These are phyloP conservation scores for Hemicentrotus pulcherrimus DNA, from an alignment of 35 echinoderm and acorn worm species.

Conservation along the genomic window DNA sequence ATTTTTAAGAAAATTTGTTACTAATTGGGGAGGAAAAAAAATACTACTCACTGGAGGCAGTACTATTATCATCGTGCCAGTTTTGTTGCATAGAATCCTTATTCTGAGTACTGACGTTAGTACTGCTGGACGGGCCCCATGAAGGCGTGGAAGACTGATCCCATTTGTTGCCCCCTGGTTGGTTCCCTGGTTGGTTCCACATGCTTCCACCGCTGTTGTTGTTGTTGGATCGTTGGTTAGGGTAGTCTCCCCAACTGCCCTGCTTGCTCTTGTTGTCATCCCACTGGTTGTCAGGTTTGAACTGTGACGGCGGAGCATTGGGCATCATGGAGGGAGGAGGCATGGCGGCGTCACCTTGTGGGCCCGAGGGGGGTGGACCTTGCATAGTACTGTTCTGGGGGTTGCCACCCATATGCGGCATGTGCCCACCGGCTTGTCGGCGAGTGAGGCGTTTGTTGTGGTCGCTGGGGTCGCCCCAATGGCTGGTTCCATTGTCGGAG, in stretches of 20 bases:
- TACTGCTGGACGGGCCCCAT: conserved; percentile 73
- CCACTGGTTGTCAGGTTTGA: conserved; percentile 49
- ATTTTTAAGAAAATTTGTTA: background rate
- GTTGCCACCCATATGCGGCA: conserved; percentile 31
- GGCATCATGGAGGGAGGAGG: conserved; percentile 31
- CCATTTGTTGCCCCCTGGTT: conserved; percentile 56
- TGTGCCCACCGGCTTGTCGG: conserved; percentile 30
- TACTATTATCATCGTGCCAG: conserved; percentile 78
- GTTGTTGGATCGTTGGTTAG: background rate
- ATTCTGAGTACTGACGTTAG: conserved; percentile 86
- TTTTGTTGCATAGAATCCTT: conserved; percentile 99
- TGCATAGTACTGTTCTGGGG: conserved; percentile 95
- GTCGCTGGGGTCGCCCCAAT: conserved; percentile 90
- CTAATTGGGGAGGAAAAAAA: background rate
- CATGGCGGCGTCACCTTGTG: conserved; percentile 68
- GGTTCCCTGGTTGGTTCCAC: conserved; percentile 55
- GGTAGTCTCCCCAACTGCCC: conserved; percentile 58
- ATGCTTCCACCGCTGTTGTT: conserved; percentile 48
- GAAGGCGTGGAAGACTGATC: conserved; percentile 70
- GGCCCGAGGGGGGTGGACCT: conserved; percentile 62
- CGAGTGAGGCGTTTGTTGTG: conserved; percentile 79
- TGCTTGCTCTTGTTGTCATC: conserved; percentile 26
- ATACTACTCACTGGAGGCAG: conserved; percentile 19
- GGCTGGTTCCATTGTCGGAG: conserved; percentile 91
- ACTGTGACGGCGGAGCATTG: conserved; percentile 38